phyloP scores from a whole-genome alignment of 2,797 vertebrate genomes.

The Dermochelys coriacea region DNA sequence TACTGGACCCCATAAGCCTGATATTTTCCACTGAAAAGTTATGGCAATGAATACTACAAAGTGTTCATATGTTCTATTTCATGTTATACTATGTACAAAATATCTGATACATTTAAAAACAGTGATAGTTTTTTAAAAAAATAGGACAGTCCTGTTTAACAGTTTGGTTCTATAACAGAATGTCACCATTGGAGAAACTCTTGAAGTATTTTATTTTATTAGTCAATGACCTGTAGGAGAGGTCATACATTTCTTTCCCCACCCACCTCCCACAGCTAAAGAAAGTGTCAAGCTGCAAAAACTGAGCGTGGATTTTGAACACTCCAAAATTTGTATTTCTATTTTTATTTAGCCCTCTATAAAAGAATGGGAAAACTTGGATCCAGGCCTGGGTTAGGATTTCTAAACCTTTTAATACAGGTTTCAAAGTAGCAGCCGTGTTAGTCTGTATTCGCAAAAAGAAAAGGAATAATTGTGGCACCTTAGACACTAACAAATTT shows the following conservation, averaged over 20 bases:
- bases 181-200: neutral
- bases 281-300: neutral
- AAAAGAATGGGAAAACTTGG: neutral
- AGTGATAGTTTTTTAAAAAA: neutral
- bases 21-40: neutral
- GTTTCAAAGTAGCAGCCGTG: too few relatives aligned
- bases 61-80: neutral
- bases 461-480: too few relatives aligned
- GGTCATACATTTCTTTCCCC: neutral
- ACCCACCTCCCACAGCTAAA: neutral
- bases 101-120: neutral
- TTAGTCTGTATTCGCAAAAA: too few relatives aligned
- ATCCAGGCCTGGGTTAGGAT: neutral
- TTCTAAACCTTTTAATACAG: slow-evolving; percentile 17
- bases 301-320: neutral
- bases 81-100: neutral
- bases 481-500: too few relatives aligned
- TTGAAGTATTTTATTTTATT: neutral
- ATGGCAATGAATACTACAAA: neutral
- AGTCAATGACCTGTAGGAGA: neutral
- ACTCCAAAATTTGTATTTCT: neutral
- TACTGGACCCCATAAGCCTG: neutral
- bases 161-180: neutral
- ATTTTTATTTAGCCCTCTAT: neutral
- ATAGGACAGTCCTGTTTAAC: too few relatives aligned